Percentiles rank a stretch among this genome's conserved stretches.
phyloP scores from a whole-genome alignment of 2,888 invertebrate species.

The Argyresthia goedartella region DNA sequence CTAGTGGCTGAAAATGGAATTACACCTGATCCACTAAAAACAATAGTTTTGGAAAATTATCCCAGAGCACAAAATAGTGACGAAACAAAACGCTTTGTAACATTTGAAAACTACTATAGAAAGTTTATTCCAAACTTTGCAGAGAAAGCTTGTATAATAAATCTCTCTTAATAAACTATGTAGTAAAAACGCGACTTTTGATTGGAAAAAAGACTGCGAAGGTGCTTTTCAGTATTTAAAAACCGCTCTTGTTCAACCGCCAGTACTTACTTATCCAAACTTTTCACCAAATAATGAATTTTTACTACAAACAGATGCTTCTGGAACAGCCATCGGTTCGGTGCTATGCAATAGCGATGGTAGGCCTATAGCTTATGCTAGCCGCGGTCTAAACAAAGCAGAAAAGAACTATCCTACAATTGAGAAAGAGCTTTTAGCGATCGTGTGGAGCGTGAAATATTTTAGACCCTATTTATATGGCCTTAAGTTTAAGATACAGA shows the following conservation, averaged over 20 bases:
- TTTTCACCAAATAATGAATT: background rate
- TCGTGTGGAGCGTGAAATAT: background rate
- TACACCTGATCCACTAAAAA: slow-evolving; percentile 6
- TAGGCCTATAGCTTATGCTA: slow-evolving; percentile 1
- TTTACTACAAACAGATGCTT: slow-evolving; percentile 1
- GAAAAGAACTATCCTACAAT: slow-evolving; percentile 2
- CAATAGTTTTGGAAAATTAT: slow-evolving; percentile 4
- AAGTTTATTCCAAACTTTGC: slow-evolving; percentile 13
- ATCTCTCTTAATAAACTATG: slow-evolving; percentile 10
- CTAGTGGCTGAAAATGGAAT: slow-evolving; percentile 9
- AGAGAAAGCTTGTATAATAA: slow-evolving; percentile 7
- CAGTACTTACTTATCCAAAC: background rate
- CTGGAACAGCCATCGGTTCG: background rate
- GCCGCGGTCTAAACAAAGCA: slow-evolving; percentile 1
- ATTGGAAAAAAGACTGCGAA: background rate
- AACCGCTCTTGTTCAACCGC: background rate
- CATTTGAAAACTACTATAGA: slow-evolving; percentile 9
- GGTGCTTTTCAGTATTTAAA: background rate
- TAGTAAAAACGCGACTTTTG: background rate
- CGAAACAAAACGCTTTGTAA: background rate
- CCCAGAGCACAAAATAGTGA: slow-evolving; percentile 8
- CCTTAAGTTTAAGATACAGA: background rate
- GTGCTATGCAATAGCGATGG: background rate
- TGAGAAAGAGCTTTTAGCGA: slow-evolving; percentile 2
- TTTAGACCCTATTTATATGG: slow-evolving; percentile 4